Evolutionary conservation across 2,888 invertebrate genomes (phyloP).

Genomic region (Apotomis capreana): DNA sequence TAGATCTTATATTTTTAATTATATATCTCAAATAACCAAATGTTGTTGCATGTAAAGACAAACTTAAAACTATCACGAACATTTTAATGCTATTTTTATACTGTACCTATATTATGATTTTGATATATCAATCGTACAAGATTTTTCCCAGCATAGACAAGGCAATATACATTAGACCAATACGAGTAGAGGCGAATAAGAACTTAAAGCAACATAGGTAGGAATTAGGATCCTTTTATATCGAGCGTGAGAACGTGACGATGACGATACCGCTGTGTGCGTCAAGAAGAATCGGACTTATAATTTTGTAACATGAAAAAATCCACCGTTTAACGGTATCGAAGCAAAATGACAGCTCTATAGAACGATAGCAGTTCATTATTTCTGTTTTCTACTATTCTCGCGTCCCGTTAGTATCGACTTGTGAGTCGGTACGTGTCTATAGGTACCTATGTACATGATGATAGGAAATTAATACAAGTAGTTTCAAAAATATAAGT

Average conservation of each 20-base stretch:
- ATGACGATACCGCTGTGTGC: no score
- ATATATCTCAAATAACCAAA: no score
- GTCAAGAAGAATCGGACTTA: constrained; percentile 1
- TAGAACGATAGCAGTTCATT: constrained; percentile 16
- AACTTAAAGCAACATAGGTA: no score
- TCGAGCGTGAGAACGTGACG: background rate
- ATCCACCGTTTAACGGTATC: constrained; percentile 27
- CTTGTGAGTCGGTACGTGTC: constrained; percentile 15
- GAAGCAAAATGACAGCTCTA: constrained; percentile 22
- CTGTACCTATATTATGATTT: no score
- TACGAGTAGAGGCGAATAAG: no score
- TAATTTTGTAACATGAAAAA: constrained; percentile 12
- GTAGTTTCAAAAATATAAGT: background rate
- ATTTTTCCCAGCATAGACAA: no score
- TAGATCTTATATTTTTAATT: no score
- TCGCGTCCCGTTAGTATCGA: constrained; percentile 25
- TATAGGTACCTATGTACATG: background rate
- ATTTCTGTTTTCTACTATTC: constrained; percentile 19
- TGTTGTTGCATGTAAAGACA: no score
- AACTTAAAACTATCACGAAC: no score
- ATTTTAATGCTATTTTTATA: no score
- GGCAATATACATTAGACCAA: no score
- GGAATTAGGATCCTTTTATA: background rate
- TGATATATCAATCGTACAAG: no score
- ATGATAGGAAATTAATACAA: background rate